phyloP scores from a whole-genome alignment of 2,888 invertebrate species.

The Dolichomitus sp. region DNA sequence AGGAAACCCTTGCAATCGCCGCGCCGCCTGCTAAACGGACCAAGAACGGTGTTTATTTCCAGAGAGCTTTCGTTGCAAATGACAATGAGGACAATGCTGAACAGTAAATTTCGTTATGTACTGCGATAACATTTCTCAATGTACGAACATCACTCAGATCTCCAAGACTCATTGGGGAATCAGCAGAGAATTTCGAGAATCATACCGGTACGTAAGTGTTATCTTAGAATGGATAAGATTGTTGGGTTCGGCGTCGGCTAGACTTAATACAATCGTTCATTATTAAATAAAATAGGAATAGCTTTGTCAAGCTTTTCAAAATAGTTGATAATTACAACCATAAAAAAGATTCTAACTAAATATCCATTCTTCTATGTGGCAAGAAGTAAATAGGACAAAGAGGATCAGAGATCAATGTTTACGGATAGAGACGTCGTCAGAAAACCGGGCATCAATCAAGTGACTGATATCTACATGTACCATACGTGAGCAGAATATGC shows the following conservation, averaged over 20 bases:
- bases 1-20: constrained; percentile 40
- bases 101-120: constrained; percentile 10
- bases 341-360: background rate
- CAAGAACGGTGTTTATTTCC: constrained; percentile 31
- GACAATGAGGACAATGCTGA: background rate
- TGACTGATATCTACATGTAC: background rate
- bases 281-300: background rate
- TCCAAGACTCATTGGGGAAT: background rate
- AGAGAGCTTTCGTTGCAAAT: constrained; percentile 21
- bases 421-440: background rate
- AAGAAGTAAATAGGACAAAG: background rate
- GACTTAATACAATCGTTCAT: background rate
- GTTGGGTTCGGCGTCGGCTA: background rate
- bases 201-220: background rate
- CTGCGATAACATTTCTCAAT: constrained; percentile 4
- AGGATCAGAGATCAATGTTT: background rate
- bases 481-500: background rate
- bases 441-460: background rate
- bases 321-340: background rate
- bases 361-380: background rate
- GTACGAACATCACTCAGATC: background rate
- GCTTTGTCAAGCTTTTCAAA: background rate
- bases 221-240: background rate
- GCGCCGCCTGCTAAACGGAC: constrained; percentile 36
- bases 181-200: background rate